phyloP scores from a whole-genome alignment of 1,140 invertebrate genomes.

The Nomia melanderi region DNA sequence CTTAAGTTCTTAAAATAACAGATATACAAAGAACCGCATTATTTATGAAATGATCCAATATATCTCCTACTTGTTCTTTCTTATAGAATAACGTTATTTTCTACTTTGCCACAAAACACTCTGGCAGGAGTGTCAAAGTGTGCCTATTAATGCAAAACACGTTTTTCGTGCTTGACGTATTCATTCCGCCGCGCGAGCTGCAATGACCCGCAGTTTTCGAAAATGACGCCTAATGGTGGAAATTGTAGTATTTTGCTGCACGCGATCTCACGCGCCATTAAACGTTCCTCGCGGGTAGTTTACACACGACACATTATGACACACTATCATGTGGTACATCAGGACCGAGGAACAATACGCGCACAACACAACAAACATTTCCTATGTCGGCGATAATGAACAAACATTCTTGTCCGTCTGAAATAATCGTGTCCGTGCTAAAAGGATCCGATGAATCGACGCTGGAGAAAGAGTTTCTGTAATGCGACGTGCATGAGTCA shows the following conservation, averaged over 20 bases:
- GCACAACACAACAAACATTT: slow-evolving; percentile 13
- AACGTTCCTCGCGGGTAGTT: slow-evolving; percentile 24
- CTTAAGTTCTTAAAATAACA: no score
- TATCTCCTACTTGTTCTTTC: no score
- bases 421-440: slow-evolving; percentile 2
- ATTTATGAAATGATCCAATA: no score
- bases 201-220: slow-evolving; percentile 11
- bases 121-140: no score
- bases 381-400: neutral
- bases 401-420: slow-evolving; percentile 9
- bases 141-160: no score
- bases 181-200: neutral
- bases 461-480: neutral
- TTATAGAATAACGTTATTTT: no score
- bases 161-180: neutral
- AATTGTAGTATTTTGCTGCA: slow-evolving; percentile 17
- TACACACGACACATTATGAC: slow-evolving; percentile 30
- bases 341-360: neutral
- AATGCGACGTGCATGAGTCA: neutral
- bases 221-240: slow-evolving; percentile 30
- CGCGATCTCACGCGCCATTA: slow-evolving; percentile 34
- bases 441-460: neutral
- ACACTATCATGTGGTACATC: slow-evolving; percentile 6
- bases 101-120: no score
- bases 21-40: no score